Evolutionary conservation across 64 coral and sea anemone genomes (phyloP), one percentile per base, ranked within the genome.

Genomic region (Montipora capricornis): DNA sequence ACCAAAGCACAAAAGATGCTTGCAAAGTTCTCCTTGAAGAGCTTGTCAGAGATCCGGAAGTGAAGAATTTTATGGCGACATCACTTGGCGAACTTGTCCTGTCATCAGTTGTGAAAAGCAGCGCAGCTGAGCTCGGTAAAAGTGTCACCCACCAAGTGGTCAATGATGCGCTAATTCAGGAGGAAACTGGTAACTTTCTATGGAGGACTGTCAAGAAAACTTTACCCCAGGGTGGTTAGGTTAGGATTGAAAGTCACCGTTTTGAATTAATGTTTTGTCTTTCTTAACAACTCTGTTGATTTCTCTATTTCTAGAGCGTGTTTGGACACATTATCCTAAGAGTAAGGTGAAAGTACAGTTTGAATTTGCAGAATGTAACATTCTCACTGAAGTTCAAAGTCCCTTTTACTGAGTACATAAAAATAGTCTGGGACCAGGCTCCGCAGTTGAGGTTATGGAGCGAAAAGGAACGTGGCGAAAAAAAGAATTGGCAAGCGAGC

Each of bases 181-280:
- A 95, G 17, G 96, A 98, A 68, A 98, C 96, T 66, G 96, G 96
- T 44, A 94, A 98, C 85, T 94, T 94, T 13, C 76, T 95, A 80
- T 98, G 96, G 96, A 93, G 69, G 57, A 90, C 92, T 7, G 15
- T 98, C 26, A 98, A 95, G 74, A 75, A 98, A 80, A 92, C 96
- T 1, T 98, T 3, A 98, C 93, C 26, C 93, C 96, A 0, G 79
- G 93, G 20, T 98, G 93, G 93, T 89, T 98, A 75, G 79, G 92
- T 51, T 86, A 86, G 66, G 46, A 64, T 24, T 20, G 68, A 3
- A 57, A 57, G 68, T n/a, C 15, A 9, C 62, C 16, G 0, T 76
- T 44, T 37, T 2, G 37, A 45, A 4, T 9, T 11, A 37, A 37
- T 37, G 37, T 37, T 37, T 37, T 37, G 37, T 37, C 37, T 37